These are phyloP conservation scores for Diorhabda carinulata DNA, from an alignment of 1,140 invertebrate species.

Conservation along the genomic window DNA sequence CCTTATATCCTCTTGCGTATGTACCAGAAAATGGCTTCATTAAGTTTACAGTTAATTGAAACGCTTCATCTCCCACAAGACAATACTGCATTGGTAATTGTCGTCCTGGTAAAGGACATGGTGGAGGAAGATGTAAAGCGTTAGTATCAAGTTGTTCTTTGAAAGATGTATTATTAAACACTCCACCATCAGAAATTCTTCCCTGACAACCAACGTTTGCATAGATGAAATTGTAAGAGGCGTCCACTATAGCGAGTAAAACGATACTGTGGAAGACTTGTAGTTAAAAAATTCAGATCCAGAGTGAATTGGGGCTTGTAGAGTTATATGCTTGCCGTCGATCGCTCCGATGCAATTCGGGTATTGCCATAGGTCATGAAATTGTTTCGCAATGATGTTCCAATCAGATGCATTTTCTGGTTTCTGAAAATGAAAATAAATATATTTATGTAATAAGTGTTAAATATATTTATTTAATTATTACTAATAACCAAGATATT, in stretches of 20 bases:
- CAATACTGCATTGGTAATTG: no score
- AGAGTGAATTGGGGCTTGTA: slow-evolving; percentile 43
- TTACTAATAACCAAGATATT: background rate
- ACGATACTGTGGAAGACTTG: slow-evolving; percentile 52
- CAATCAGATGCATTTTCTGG: slow-evolving; percentile 21
- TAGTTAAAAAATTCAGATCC: slow-evolving; percentile 53
- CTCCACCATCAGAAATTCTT: no score
- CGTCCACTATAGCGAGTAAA: no score
- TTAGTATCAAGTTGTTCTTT: no score
- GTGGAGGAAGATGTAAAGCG: no score
- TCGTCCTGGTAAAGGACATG: no score
- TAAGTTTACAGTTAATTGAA: slow-evolving; percentile 39
- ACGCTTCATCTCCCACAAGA: slow-evolving; percentile 39
- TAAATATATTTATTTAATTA: background rate
- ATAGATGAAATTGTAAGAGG: no score
- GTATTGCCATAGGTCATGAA: slow-evolving; percentile 24
- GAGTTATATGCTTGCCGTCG: slow-evolving; percentile 36
- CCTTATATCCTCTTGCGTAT: slow-evolving; percentile 30
- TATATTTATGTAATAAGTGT: background rate
- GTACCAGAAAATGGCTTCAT: slow-evolving; percentile 45
- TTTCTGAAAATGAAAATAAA: background rate
- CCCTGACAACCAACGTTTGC: no score
- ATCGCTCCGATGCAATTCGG: slow-evolving; percentile 27
- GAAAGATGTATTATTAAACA: no score
- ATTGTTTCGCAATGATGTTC: slow-evolving; percentile 28